Evolutionary conservation across 2,888 invertebrate species (phyloP), one percentile per base, ranked within the genome.

Genomic region (Lasioglossum malachurum): DNA sequence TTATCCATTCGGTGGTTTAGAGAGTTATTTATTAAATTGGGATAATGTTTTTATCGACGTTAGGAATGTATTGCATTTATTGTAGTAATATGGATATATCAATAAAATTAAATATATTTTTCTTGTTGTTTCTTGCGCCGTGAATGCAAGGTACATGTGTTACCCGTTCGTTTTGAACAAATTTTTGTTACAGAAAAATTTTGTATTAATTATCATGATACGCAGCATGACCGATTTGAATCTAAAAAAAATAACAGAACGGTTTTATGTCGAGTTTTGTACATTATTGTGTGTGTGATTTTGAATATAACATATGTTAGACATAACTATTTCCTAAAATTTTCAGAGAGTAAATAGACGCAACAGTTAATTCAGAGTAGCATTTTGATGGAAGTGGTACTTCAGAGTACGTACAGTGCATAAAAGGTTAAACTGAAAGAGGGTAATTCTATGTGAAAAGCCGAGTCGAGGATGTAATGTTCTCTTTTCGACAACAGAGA

Each of bases 401-500:
- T 64, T 31, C 31, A 7, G 64, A 64, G 31, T 64, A 64, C 64
- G 31, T 27, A 31, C 10, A n/a, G 41, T 19, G 16, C 41, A 35
- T 10, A 27, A 57, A 57, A 23, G 35, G 38, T 49, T 19, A 60
- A 75, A 75, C 16, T 53, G 41, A n/a, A 67, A n/a, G 38, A 44
- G 38, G n/a, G n/a, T 60, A 80, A 72, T 38, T 79, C 38, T 60
- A 19, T n/a, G 31, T 49, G 53, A 35, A 31, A 31, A 23, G 53
- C 75, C 75, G 31, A 35, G 31, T 46, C n/a, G 31, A 41, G 77
- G 53, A 27, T 31, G 31, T 64, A 64, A 64, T 64, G 64, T 64
- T 64, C 64, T 31, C 64, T 64, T 64, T 64, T 64, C 64, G 64
- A 46, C 73, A 64, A 64, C 31, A 64, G n/a, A n/a, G n/a, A n/a